Evolutionary conservation across 2,797 vertebrate species (phyloP).

Genomic region (Ctenosaura bakeri): DNA sequence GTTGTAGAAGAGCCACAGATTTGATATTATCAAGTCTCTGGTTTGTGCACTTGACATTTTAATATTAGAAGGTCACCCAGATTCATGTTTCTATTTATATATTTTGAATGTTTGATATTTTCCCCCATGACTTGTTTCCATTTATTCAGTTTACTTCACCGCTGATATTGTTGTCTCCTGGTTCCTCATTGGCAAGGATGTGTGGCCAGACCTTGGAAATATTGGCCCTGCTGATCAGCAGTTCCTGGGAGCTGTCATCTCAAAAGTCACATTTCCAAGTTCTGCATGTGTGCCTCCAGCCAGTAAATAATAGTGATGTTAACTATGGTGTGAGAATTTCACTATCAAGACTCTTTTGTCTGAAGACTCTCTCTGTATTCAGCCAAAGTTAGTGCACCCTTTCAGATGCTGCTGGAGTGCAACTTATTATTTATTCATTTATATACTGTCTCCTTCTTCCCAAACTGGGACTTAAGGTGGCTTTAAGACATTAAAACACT

Average conservation of each 20-base stretch:
- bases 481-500: too few relatives aligned
- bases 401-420: too few relatives aligned
- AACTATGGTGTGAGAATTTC: background rate
- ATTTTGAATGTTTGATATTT: constrained; percentile 39
- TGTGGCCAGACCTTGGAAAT: background rate
- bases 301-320: fast-evolving
- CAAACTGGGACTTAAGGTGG: too few relatives aligned
- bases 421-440: too few relatives aligned
- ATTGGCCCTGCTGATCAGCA: too few relatives aligned
- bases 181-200: constrained; percentile 3
- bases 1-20: constrained; percentile 3
- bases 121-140: constrained; percentile 13
- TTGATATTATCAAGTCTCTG: background rate
- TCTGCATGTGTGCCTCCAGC: background rate
- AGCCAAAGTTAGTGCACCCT: too few relatives aligned
- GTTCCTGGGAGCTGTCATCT: too few relatives aligned
- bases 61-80: constrained; percentile 24
- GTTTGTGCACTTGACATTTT: background rate
- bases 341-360: too few relatives aligned
- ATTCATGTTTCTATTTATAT: background rate
- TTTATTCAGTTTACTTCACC: constrained; percentile 14
- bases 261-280: too few relatives aligned
- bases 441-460: too few relatives aligned
- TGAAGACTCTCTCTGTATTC: too few relatives aligned
- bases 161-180: background rate